Conservation (phyloP, 2,888 invertebrate genomes). For the Scrobipalpa costella region DNA sequence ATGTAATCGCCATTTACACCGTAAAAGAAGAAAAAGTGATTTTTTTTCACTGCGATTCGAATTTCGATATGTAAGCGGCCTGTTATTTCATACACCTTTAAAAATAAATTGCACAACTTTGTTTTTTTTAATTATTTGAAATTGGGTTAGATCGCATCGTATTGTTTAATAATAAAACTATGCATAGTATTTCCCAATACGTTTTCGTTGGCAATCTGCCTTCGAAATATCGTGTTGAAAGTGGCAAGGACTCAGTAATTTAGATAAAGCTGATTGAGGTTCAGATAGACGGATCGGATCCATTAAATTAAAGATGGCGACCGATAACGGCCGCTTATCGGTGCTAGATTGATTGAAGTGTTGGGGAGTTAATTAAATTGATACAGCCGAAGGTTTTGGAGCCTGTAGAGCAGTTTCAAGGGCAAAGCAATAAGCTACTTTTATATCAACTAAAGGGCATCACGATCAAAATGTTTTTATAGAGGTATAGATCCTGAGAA, state of each 20-base stretch:
- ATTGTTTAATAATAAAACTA: constrained; percentile 14
- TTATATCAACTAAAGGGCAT: neutral
- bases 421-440: neutral
- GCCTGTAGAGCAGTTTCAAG: neutral
- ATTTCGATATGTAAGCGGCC: constrained; percentile 17
- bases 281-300: constrained; percentile 58
- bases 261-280: constrained; percentile 57
- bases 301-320: constrained; percentile 54
- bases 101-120: constrained; percentile 1
- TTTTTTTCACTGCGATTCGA: constrained; percentile 4
- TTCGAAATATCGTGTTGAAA: constrained; percentile 46
- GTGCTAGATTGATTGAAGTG: constrained; percentile 30
- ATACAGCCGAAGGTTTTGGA: neutral
- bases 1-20: neutral
- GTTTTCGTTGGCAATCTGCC: constrained; percentile 26
- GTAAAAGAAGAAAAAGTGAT: neutral
- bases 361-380: constrained; percentile 4
- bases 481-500: too few species aligned
- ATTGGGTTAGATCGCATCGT: neutral
- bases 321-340: constrained; percentile 40
- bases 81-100: neutral
- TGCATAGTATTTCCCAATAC: constrained; percentile 24
- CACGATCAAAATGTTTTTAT: neutral
- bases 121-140: constrained; percentile 19
- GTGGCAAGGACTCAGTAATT: constrained; percentile 57